Percentiles rank a stretch among this genome's conserved stretches.
These are phyloP conservation scores for Miniopterus natalensis DNA, from an alignment of 2,113 vertebrate genomes.

Conservation along the genomic window DNA sequence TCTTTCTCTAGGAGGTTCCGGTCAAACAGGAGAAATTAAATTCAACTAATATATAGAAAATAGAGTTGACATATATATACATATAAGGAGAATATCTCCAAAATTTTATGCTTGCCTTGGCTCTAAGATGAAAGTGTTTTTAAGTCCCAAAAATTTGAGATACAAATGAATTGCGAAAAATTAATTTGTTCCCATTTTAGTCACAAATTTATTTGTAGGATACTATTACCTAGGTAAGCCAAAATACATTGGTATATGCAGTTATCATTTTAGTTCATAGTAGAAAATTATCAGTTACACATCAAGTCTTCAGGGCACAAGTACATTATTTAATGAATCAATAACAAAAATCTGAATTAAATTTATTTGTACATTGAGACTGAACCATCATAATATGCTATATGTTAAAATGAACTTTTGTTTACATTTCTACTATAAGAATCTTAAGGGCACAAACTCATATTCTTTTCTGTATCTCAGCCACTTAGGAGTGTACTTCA, in stretches of 20 bases:
- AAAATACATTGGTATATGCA: neutral
- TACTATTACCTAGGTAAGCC: neutral
- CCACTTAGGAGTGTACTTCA: too few species aligned
- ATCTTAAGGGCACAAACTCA: too few species aligned
- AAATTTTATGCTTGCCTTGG: neutral
- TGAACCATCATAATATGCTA: neutral
- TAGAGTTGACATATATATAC: neutral
- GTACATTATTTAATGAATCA: neutral
- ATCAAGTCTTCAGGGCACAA: neutral
- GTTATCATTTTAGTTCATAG: neutral
- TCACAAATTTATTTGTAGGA: slow-evolving; percentile 27
- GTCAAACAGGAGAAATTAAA: slow-evolving; percentile 51
- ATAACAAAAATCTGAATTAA: neutral
- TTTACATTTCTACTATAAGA: too few species aligned
- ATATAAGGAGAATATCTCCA: neutral
- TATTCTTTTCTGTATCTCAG: too few species aligned
- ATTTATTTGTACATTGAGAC: neutral
- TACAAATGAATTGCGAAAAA: neutral
- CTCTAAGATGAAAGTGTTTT: neutral
- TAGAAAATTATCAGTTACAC: slow-evolving; percentile 15
- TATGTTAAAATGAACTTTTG: neutral
- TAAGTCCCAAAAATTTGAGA: slow-evolving; percentile 46
- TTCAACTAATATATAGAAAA: neutral
- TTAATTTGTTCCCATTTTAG: neutral
- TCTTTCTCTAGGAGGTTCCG: neutral